These are phyloP conservation scores for Gymnarchus niloticus DNA, from an alignment of 2,113 vertebrate genomes.

Conservation along the genomic window DNA sequence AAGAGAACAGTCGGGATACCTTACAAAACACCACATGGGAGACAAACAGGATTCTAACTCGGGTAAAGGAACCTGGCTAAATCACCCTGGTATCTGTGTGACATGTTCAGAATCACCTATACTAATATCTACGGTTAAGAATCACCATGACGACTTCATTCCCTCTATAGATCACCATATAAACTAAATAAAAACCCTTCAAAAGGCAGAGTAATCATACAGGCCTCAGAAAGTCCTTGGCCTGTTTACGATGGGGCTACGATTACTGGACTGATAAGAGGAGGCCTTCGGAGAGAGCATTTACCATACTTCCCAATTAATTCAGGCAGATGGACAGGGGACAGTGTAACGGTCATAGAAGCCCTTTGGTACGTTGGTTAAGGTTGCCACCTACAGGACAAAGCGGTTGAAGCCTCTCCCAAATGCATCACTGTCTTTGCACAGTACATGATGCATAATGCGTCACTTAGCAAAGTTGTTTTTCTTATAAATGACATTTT, in stretches of 20 bases:
- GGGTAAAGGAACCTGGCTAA: not conserved
- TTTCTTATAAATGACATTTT: constrained; percentile 4
- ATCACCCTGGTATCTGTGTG: not conserved
- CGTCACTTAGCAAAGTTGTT: constrained; percentile 10
- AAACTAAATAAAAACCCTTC: not conserved
- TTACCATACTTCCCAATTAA: no score
- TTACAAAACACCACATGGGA: not conserved
- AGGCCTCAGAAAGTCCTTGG: not conserved
- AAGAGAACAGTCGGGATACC: not conserved
- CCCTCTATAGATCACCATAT: no score
- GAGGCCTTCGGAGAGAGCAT: no score
- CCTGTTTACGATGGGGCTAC: not conserved
- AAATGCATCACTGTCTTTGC: not conserved
- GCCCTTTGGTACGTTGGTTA: not conserved
- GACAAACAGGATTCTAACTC: not conserved
- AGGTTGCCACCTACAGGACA: not conserved
- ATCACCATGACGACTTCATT: no score
- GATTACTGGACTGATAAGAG: no score
- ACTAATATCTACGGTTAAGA: not conserved
- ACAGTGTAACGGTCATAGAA: no score
- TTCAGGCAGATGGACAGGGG: no score
- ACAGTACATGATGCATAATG: not conserved
- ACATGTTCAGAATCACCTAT: not conserved
- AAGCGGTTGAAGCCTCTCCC: no score
- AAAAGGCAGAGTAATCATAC: not conserved